These are phyloP conservation scores for Ceriagrion tenellum DNA, from an alignment of 2,888 invertebrate species.

Conservation along the genomic window DNA sequence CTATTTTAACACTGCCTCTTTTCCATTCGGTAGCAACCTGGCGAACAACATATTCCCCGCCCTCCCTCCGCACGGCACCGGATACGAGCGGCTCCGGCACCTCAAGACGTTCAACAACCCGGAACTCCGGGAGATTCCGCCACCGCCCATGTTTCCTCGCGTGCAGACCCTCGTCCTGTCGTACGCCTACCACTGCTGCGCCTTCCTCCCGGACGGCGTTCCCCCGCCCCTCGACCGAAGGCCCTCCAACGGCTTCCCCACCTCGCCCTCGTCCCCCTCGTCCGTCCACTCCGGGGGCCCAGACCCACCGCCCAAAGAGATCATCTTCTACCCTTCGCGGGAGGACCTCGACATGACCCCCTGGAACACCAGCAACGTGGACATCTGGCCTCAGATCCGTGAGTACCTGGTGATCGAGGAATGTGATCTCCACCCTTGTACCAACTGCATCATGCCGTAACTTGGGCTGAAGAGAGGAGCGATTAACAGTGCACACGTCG, in stretches of 20 bases:
- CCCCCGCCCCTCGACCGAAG: conserved; percentile 76
- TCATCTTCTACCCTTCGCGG: conserved; percentile 84
- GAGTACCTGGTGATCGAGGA: conserved; percentile 76
- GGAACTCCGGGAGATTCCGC: conserved; percentile 90
- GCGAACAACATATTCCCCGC: conserved; percentile 92
- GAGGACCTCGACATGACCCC: conserved; percentile 87
- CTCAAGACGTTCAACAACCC: conserved; percentile 96
- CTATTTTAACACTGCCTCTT: too few species aligned
- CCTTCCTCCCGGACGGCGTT: conserved; percentile 85
- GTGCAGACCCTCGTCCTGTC: conserved; percentile 92
- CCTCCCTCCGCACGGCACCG: conserved; percentile 85
- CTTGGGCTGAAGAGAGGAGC: neutral
- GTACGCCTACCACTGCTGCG: conserved; percentile 98
- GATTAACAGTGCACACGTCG: too few species aligned
- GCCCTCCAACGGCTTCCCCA: conserved; percentile 75
- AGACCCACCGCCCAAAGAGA: conserved; percentile 81
- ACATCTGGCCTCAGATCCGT: conserved; percentile 92
- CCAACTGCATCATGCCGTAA: neutral
- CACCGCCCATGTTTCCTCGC: conserved; percentile 91
- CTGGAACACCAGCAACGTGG: conserved; percentile 89
- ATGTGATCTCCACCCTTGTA: conserved; percentile 20
- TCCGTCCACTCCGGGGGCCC: conserved; percentile 75
- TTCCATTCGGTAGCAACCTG: conserved; percentile 85
- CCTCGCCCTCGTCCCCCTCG: conserved; percentile 74
- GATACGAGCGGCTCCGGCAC: conserved; percentile 84